A percentile compares a stretch with the other conserved stretches of the same genome.
These are phyloP conservation scores for Microchrysa polita DNA, from an alignment of 2,888 invertebrate genomes.

Conservation along the genomic window DNA sequence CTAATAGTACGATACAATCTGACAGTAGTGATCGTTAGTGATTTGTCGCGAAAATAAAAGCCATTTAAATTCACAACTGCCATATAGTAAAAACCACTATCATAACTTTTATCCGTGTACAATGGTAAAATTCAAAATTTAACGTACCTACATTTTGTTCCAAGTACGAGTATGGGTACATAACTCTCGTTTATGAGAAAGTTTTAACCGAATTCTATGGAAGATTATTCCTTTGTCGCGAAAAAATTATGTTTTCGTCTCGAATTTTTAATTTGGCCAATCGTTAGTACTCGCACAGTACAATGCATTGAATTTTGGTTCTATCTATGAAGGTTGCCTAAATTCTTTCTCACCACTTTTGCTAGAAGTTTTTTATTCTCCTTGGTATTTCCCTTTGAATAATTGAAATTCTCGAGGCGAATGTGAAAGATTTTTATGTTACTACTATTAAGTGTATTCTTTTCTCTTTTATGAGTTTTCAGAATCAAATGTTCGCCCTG, in stretches of 20 bases:
- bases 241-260: background rate
- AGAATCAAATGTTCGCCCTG: slow-evolving; percentile 9
- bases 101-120: background rate
- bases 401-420: slow-evolving; percentile 35
- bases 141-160: too few relatives aligned
- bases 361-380: slow-evolving; percentile 30
- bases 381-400: slow-evolving; percentile 38
- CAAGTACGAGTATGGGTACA: too few relatives aligned
- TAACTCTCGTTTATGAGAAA: slow-evolving; percentile 43
- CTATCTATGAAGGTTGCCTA: slow-evolving; percentile 24
- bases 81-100: background rate
- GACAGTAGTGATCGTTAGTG: background rate
- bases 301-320: background rate
- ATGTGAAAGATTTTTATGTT: slow-evolving; percentile 29
- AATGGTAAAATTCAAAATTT: background rate
- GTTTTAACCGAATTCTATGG: slow-evolving; percentile 24
- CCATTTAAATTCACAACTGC: slow-evolving; percentile 27
- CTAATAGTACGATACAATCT: slow-evolving; percentile 35
- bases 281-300: background rate
- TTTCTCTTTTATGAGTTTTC: slow-evolving; percentile 35
- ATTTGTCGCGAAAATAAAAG: background rate
- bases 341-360: slow-evolving; percentile 42
- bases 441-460: slow-evolving; percentile 19
- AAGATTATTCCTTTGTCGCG: background rate
- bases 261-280: background rate